Base-by-base conservation (phyloP, 2,113 vertebrate species). In the Pelmatolapia mariae region DNA sequence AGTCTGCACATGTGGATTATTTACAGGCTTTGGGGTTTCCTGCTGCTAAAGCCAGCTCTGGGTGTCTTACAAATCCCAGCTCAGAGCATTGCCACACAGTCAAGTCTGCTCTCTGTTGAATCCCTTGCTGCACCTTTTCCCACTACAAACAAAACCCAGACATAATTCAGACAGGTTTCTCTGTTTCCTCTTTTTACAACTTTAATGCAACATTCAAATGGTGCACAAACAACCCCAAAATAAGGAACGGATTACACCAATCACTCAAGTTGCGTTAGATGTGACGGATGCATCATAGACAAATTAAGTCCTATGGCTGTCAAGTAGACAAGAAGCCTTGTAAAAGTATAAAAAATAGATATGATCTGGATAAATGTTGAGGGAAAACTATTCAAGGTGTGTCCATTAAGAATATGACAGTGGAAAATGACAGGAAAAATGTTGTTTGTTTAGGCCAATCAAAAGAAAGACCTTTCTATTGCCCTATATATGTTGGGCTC, bases 11-110 rank as follows among this genome's bases (percentile, higher is more conserved):
- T 95, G 94, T 95, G 96, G 94, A 96, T 96, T 96, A 96, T 96
- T 96, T 96, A 96, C 95, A 96, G 92, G 94, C 96, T 95, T 94
- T 95, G 93, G 92, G 94, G 93, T 93, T 94, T 94, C 95, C 96
- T 91, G 95, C 95, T 95, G 96, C 93, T 95, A 94, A 96, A 95
- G 94, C 94, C 90, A 94, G 94, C 91, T 94, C 93, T 87, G 92
- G 92, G 93, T 94, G 94, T 93, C 93, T 89, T 85, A 91, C 91
- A 96, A 96, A 96, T 96, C 95, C 94, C 93, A 91, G 92, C 93
- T 94, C 92, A 92, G 91, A 94, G 94, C 95, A 85, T 88, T 86
- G 92, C 93, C 92, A 93, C 90, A 94, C 90, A 93, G 94, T 91
- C 90, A 91, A 82, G 89, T 80, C 90, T 86, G 88, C 57, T 88